These are phyloP conservation scores for Calyptommatus sinebrachiatus DNA, from an alignment of 2,113 vertebrate genomes.

Conservation along the genomic window DNA sequence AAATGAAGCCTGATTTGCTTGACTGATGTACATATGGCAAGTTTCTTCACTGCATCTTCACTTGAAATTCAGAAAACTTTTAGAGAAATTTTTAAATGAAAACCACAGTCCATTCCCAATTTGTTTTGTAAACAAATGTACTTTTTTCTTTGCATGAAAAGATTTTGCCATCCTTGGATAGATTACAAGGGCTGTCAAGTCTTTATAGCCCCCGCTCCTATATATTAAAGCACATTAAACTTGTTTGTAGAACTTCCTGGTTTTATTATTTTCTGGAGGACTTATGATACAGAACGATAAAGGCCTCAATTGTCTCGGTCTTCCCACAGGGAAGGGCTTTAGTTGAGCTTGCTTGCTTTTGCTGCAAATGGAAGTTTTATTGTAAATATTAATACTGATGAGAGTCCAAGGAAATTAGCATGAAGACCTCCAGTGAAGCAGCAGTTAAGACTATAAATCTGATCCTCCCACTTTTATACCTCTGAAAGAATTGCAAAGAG, in stretches of 20 bases:
- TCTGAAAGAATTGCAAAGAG: not conserved
- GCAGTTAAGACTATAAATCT: not conserved
- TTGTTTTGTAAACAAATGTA: not conserved
- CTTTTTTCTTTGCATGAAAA: not conserved
- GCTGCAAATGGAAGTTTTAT: not conserved
- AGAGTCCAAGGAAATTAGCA: not conserved
- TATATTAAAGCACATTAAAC: not conserved
- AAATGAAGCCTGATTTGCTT: not conserved
- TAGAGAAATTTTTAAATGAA: not conserved
- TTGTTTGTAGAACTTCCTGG: not conserved
- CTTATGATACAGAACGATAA: not conserved
- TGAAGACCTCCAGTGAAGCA: not conserved
- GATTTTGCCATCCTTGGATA: not conserved
- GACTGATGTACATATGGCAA: no score
- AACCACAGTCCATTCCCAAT: not conserved
- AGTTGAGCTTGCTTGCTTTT: not conserved
- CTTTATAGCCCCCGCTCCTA: not conserved
- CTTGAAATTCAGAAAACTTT: not conserved
- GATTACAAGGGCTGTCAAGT: not conserved
- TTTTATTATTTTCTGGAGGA: not conserved
- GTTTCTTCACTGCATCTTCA: no score
- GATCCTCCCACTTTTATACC: not conserved
- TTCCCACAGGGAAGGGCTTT: not conserved
- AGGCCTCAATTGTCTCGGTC: not conserved
- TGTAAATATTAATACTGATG: no score